A percentile compares a stretch with the other conserved stretches of the same genome.
Evolutionary conservation across 2,888 invertebrate genomes (phyloP).

Genomic region (Shargacucullia verbasci): DNA sequence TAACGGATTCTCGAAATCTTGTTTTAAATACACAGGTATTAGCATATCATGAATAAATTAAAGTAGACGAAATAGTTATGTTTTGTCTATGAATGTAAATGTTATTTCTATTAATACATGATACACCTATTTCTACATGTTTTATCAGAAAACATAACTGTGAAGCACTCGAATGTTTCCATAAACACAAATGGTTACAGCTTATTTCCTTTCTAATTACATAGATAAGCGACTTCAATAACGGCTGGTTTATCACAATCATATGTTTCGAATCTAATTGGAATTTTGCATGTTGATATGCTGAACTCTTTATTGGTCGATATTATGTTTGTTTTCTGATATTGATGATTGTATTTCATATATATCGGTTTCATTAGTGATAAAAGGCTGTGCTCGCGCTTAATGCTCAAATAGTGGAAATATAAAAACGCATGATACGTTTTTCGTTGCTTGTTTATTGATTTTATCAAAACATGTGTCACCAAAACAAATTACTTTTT

Average conservation of each 20-base stretch:
- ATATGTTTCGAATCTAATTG: conserved; percentile 88
- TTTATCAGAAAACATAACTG: conserved; percentile 72
- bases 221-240: conserved; percentile 87
- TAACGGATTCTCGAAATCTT: background rate
- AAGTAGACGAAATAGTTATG: background rate
- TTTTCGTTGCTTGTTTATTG: conserved; percentile 37
- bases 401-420: conserved; percentile 56
- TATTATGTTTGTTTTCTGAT: conserved; percentile 87
- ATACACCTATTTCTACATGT: conserved; percentile 58
- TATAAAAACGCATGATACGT: conserved; percentile 44
- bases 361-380: conserved; percentile 72
- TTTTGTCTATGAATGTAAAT: conserved; percentile 7
- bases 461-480: conserved; percentile 30
- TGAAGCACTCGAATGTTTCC: conserved; percentile 79
- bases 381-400: conserved; percentile 60
- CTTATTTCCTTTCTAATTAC: conserved; percentile 88
- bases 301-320: conserved; percentile 86
- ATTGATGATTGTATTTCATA: conserved; percentile 84
- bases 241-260: conserved; percentile 87
- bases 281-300: conserved; percentile 88
- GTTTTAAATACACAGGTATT: conserved; percentile 7
- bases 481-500: conserved; percentile 33
- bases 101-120: conserved; percentile 35
- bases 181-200: conserved; percentile 87
- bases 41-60: conserved; percentile 10